A percentile compares a stretch with the other conserved stretches of the same genome.
These are phyloP conservation scores for Anguilla japonica DNA, from an alignment of 2,113 vertebrate genomes.

Conservation along the genomic window DNA sequence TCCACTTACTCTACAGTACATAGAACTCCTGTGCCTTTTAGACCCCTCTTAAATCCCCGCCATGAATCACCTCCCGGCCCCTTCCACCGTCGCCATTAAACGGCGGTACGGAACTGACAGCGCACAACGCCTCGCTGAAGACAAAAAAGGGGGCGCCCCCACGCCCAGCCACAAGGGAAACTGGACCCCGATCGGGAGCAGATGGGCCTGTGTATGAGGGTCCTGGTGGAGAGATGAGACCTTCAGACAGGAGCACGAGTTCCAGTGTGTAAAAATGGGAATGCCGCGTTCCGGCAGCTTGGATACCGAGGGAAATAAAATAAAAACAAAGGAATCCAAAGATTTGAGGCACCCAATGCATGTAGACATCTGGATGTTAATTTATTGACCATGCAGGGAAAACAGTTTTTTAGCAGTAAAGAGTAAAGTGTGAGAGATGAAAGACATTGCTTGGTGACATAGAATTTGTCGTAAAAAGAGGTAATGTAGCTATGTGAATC, in stretches of 20 bases:
- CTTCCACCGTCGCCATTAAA: slow-evolving; percentile 40
- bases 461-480: not conserved
- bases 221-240: slow-evolving; percentile 37
- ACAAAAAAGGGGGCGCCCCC: slow-evolving; percentile 23
- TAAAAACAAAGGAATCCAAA: slow-evolving; percentile 33
- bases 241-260: slow-evolving; percentile 26
- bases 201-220: slow-evolving; percentile 41
- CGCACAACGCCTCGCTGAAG: slow-evolving; percentile 33
- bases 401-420: not conserved
- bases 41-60: slow-evolving; percentile 37
- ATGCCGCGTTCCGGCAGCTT: slow-evolving; percentile 27
- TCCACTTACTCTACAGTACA: slow-evolving; percentile 46
- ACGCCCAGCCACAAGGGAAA: slow-evolving; percentile 34
- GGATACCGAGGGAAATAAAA: slow-evolving; percentile 30
- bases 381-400: not conserved
- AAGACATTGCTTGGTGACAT: not conserved
- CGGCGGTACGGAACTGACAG: slow-evolving; percentile 37
- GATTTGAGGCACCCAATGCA: not conserved
- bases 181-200: slow-evolving; percentile 41
- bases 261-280: slow-evolving; percentile 27
- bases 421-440: not conserved
- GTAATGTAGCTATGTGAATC: not conserved
- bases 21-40: slow-evolving; percentile 38
- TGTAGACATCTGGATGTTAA: not conserved
- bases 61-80: slow-evolving; percentile 48